Evolutionary conservation across 2,113 vertebrate species (phyloP).

Genomic region (Oreochromis niloticus): DNA sequence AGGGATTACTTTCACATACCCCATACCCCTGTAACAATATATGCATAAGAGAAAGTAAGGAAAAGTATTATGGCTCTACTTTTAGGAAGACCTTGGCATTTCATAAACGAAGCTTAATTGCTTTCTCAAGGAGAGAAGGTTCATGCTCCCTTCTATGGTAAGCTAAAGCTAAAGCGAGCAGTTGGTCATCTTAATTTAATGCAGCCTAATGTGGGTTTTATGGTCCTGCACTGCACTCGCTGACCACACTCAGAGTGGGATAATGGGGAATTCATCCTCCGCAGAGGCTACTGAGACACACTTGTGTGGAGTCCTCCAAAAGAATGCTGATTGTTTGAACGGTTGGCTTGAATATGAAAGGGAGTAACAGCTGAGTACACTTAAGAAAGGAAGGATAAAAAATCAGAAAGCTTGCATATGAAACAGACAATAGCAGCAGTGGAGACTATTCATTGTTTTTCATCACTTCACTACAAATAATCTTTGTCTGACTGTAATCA

Average conservation of each 20-base stretch:
- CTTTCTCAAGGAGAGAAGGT: neutral
- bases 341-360: neutral
- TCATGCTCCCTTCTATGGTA: fast-evolving
- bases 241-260: neutral
- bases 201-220: neutral
- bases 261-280: neutral
- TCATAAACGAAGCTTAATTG: neutral
- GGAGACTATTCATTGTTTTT: fast-evolving
- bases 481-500: neutral
- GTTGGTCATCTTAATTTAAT: neutral
- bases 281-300: neutral
- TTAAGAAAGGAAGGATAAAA: neutral
- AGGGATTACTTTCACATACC: neutral
- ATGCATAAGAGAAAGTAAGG: neutral
- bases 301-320: neutral
- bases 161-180: neutral
- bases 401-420: neutral
- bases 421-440: neutral
- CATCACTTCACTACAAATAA: neutral
- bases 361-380: neutral
- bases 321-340: neutral
- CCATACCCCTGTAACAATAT: neutral
- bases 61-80: neutral
- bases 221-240: neutral
- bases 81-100: neutral